Conservation (phyloP, 2,888 invertebrate species). For the Callinectes sapidus region DNA sequence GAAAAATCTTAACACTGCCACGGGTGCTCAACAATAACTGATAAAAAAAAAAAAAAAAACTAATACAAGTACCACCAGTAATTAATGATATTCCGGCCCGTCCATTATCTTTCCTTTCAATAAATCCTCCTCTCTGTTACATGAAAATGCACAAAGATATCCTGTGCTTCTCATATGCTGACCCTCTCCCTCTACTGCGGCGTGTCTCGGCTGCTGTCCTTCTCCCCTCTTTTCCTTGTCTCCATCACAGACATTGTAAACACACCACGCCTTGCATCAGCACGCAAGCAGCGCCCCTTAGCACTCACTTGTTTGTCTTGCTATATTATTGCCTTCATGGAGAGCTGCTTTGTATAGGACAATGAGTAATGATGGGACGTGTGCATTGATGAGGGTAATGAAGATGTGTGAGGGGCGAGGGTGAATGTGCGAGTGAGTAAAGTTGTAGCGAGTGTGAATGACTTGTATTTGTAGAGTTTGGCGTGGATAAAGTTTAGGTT, state of each 20-base stretch:
- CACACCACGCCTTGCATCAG: not conserved
- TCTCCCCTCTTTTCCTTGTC: not conserved
- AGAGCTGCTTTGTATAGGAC: not conserved
- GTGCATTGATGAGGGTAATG: not conserved
- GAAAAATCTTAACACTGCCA: too few relatives aligned
- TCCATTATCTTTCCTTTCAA: not conserved
- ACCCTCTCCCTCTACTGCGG: not conserved
- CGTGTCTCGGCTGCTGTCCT: not conserved
- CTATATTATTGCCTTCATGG: not conserved
- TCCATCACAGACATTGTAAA: not conserved
- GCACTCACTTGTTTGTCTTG: not conserved
- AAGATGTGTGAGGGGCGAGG: not conserved
- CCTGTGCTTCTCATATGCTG: not conserved
- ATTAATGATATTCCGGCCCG: not conserved
- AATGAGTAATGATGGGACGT: not conserved
- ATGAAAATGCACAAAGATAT: not conserved
- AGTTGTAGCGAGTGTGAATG: not conserved
- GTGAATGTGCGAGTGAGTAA: not conserved
- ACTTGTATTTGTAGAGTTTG: too few relatives aligned
- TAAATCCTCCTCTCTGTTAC: not conserved
- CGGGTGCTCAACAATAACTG: too few relatives aligned
- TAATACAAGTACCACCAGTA: not conserved
- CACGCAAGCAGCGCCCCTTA: slow-evolving; percentile 4
- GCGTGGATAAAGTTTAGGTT: too few relatives aligned
- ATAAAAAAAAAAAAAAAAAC: too few relatives aligned